Conservation (phyloP, 2,888 invertebrate genomes). For the Xanthia togata region DNA sequence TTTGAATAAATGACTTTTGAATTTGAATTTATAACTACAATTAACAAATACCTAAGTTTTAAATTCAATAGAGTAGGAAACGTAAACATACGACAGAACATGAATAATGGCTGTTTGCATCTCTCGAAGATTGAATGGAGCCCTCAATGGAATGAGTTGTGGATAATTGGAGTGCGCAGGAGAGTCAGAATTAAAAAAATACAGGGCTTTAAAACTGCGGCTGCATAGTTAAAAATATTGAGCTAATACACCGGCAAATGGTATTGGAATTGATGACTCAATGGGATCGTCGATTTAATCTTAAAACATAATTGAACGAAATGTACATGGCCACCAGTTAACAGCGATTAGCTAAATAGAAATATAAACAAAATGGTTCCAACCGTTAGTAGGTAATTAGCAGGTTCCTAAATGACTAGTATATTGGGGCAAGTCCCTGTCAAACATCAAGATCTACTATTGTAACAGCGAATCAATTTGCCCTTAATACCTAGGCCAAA, state of each 20-base stretch:
- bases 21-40: too few species aligned
- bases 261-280: slow-evolving; percentile 39
- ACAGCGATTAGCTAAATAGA: neutral
- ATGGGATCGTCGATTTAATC: slow-evolving; percentile 29
- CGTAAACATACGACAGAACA: slow-evolving; percentile 12
- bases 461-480: too few species aligned
- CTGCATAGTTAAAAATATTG: slow-evolving; percentile 30
- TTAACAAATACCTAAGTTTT: neutral
- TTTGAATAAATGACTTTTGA: too few species aligned
- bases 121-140: slow-evolving; percentile 49
- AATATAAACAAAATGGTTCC: neutral
- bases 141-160: slow-evolving; percentile 44
- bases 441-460: neutral
- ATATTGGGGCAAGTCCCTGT: neutral
- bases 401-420: neutral
- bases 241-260: slow-evolving; percentile 45
- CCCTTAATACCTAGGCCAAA: too few species aligned
- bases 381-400: neutral
- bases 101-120: slow-evolving; percentile 16
- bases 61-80: neutral
- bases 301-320: neutral
- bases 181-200: slow-evolving; percentile 21
- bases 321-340: neutral
- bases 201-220: slow-evolving; percentile 32
- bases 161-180: slow-evolving; percentile 54